Percentiles rank a stretch among this genome's conserved stretches.
Conservation (phyloP, 30 jellyfish, hydroid and myxozoan species). For the Catostylus mosaicus region DNA sequence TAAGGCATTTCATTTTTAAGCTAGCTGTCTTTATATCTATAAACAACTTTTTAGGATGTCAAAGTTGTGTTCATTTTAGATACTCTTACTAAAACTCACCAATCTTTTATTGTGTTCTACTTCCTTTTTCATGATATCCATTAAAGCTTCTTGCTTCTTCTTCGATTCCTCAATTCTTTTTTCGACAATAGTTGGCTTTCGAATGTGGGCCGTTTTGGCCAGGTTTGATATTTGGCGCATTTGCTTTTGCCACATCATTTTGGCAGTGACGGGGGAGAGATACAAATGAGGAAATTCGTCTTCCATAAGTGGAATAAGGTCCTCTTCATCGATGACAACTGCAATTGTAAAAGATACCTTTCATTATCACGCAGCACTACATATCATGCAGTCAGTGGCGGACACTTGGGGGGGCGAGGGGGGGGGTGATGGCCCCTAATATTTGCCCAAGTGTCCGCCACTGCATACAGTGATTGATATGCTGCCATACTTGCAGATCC, state of each 20-base stretch:
- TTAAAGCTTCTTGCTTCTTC: slow-evolving; percentile 76
- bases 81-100: no score
- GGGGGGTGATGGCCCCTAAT: no score
- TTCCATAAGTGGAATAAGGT: slow-evolving; percentile 93
- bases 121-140: slow-evolving; percentile 83
- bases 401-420: no score
- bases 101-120: slow-evolving; percentile 82
- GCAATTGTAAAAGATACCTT: background rate
- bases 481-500: no score
- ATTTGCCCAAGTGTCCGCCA: no score
- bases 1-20: no score
- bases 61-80: no score
- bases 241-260: slow-evolving; percentile 95
- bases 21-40: no score
- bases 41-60: no score
- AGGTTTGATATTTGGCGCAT: slow-evolving; percentile 81
- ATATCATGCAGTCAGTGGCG: no score
- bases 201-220: slow-evolving; percentile 55
- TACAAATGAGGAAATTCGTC: slow-evolving; percentile 95
- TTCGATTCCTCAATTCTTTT: slow-evolving; percentile 81
- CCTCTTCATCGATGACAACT: slow-evolving; percentile 87
- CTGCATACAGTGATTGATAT: no score
- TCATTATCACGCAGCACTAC: no score
- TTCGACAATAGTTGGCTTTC: slow-evolving; percentile 68
- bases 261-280: slow-evolving; percentile 93